Percentiles rank a stretch among this genome's conserved stretches.
phyloP scores from a whole-genome alignment of 2,113 vertebrate species.

The Holacanthus passer region DNA sequence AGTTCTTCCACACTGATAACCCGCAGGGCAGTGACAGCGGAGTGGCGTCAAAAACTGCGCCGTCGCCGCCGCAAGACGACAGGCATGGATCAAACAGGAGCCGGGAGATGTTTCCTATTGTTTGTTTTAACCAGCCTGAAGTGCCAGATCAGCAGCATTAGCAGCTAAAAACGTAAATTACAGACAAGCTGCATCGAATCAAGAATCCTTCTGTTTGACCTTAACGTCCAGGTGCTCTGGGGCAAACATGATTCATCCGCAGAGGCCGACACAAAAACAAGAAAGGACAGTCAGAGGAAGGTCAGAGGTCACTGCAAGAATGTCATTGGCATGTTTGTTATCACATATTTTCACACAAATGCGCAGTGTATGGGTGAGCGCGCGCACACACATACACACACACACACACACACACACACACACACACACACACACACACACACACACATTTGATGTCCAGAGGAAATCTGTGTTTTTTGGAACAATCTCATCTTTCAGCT shows the following conservation, averaged over 20 bases:
- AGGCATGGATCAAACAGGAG: conserved; percentile 17
- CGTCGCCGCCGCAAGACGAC: conserved; percentile 22
- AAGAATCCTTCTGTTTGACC: conserved; percentile 11
- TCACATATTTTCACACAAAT: conserved; percentile 52
- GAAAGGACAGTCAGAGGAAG: conserved; percentile 55
- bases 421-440: background rate
- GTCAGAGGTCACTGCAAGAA: conserved; percentile 69
- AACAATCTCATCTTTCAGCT: conserved; percentile 9
- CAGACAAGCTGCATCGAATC: background rate
- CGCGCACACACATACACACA: background rate
- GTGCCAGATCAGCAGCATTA: background rate
- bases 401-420: background rate
- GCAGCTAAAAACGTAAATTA: background rate
- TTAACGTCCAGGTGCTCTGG: background rate
- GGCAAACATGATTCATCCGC: conserved; percentile 46
- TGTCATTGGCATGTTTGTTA: conserved; percentile 60
- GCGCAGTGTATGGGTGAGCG: background rate
- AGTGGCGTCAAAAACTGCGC: conserved; percentile 49
- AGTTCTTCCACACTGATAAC: conserved; percentile 61
- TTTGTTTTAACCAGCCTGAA: background rate
- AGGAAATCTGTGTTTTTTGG: background rate
- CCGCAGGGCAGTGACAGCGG: conserved; percentile 32
- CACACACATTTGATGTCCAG: background rate
- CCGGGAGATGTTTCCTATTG: conserved; percentile 16
- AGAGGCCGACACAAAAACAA: conserved; percentile 53